Conservation (phyloP, 2,113 vertebrate species). For the Entomyzon cyanotis region DNA sequence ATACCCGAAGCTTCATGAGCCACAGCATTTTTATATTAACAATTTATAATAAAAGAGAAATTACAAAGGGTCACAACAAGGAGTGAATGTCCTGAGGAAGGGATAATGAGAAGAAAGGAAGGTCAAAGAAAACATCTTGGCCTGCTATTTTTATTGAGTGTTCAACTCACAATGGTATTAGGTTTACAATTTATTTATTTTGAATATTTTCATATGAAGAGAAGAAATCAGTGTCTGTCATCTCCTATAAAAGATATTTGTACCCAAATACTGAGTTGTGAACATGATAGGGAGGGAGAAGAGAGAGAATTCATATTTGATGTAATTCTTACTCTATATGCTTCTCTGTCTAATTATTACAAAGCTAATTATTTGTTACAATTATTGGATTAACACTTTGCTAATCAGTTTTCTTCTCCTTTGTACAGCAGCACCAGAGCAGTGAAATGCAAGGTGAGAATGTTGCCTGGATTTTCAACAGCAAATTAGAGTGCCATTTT, state of each 20-base stretch:
- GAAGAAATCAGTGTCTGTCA: not conserved
- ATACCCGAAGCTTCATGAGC: constrained; percentile 29
- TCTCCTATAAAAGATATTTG: not conserved
- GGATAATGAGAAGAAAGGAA: constrained; percentile 37
- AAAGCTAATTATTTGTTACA: constrained; percentile 63
- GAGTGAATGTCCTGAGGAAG: constrained; percentile 30
- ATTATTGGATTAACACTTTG: constrained; percentile 46
- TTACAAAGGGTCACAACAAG: constrained; percentile 47
- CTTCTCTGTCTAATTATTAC: not conserved
- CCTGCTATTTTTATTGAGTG: not conserved
- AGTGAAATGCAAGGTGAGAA: constrained; percentile 47
- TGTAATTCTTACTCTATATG: constrained; percentile 14
- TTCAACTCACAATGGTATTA: not conserved
- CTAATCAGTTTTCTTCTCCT: constrained; percentile 59
- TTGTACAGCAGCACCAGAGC: constrained; percentile 28
- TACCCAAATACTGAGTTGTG: not conserved
- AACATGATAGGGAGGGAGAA: not conserved
- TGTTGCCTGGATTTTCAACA: constrained; percentile 28
- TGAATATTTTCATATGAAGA: not conserved
- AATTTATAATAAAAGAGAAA: constrained; percentile 56
- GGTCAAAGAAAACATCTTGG: constrained; percentile 16
- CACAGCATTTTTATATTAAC: constrained; percentile 56
- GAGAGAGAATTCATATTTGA: not conserved
- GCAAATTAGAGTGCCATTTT: constrained; percentile 7
- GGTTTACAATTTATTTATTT: constrained; percentile 1